These are phyloP conservation scores for Eurytoma californica DNA, from an alignment of 2,888 invertebrate genomes.

Conservation along the genomic window DNA sequence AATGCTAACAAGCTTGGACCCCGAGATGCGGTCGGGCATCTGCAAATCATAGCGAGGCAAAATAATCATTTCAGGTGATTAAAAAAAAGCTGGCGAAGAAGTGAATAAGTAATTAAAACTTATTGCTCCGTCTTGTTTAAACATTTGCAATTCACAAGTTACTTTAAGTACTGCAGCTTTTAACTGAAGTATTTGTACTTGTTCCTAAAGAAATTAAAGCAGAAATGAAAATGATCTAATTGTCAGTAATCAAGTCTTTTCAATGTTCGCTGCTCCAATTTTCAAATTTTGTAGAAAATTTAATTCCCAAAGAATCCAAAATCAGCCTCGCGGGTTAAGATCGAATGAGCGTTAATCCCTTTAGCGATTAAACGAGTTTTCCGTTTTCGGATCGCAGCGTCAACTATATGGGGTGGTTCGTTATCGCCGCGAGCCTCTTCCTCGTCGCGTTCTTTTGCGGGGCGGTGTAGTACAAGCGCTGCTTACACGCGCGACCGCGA, in stretches of 20 bases:
- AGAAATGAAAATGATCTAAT: no score
- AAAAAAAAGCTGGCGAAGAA: background rate
- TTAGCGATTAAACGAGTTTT: slow-evolving; percentile 38
- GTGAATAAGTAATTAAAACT: background rate
- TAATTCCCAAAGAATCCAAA: background rate
- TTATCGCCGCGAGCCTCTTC: background rate
- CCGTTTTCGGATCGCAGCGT: slow-evolving; percentile 3
- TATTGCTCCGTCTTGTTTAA: no score
- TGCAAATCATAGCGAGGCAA: background rate
- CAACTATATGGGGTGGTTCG: slow-evolving; percentile 27
- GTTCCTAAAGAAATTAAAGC: no score
- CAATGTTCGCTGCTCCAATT: background rate
- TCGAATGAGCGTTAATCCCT: slow-evolving; percentile 10
- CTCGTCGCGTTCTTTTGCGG: slow-evolving; percentile 29
- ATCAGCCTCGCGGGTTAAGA: no score
- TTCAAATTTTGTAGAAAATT: background rate
- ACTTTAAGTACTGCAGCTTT: no score
- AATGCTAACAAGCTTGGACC: slow-evolving; percentile 29
- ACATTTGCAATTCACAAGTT: no score
- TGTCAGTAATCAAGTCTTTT: no score
- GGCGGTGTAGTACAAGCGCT: slow-evolving; percentile 39
- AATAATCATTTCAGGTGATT: background rate
- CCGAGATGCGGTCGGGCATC: background rate
- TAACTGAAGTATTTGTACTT: no score
- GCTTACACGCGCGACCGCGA: slow-evolving; percentile 19